Evolutionary conservation across 2,888 invertebrate genomes (phyloP).

Genomic region (Zhuqinia jingwanae): DNA sequence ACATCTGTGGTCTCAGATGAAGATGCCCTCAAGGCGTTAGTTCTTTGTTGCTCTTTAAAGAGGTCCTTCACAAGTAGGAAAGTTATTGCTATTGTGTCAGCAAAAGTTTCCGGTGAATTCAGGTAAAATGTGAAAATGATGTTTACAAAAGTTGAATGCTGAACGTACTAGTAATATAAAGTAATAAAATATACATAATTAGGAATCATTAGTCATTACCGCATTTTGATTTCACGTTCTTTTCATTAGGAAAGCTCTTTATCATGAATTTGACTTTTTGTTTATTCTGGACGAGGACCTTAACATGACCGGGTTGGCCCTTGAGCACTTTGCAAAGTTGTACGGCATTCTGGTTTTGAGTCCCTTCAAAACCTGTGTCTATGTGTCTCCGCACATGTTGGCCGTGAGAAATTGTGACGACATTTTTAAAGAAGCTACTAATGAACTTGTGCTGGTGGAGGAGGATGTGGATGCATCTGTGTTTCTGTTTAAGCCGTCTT

Average conservation of each 20-base stretch:
- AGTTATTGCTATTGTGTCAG: not conserved
- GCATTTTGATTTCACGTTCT: not conserved
- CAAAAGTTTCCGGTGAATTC: too few relatives aligned
- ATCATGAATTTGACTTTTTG: not conserved
- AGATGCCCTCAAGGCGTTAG: not conserved
- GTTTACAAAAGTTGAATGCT: not conserved
- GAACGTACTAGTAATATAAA: not conserved
- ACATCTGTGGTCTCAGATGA: not conserved
- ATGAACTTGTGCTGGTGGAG: not conserved
- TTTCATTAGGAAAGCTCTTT: not conserved
- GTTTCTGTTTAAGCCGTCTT: slow-evolving; percentile 4
- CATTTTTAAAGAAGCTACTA: not conserved
- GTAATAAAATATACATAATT: not conserved
- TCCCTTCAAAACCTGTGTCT: not conserved
- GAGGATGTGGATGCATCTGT: not conserved
- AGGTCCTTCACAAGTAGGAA: not conserved
- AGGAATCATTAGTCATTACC: not conserved
- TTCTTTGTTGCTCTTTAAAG: not conserved
- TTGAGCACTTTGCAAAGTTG: not conserved
- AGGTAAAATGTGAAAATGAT: too few relatives aligned
- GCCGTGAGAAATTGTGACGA: not conserved
- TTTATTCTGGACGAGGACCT: not conserved
- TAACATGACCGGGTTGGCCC: not conserved
- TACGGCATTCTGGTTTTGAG: not conserved
- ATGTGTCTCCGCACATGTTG: not conserved